phyloP scores from a whole-genome alignment of 2,888 invertebrate species.

The Odontocerum albicorne region DNA sequence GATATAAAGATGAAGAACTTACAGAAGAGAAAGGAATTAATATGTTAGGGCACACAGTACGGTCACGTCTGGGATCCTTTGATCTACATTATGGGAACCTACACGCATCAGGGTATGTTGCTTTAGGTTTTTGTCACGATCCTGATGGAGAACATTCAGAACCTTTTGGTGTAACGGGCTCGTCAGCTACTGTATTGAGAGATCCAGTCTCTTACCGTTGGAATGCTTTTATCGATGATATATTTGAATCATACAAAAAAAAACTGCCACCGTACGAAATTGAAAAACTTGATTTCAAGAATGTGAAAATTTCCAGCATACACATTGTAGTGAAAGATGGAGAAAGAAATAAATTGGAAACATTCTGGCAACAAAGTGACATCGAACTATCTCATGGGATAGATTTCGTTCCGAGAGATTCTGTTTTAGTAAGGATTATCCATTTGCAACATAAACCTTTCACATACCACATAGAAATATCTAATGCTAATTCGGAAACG shows the following conservation, averaged over 20 bases:
- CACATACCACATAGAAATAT: conserved; percentile 37
- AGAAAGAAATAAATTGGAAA: conserved; percentile 33
- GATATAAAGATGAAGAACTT: conserved; percentile 58
- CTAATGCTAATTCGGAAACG: conserved; percentile 19
- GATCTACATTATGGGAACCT: conserved; percentile 76
- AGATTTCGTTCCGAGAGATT: conserved; percentile 40
- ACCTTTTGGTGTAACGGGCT: conserved; percentile 43
- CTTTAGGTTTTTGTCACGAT: conserved; percentile 77
- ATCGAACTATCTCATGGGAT: conserved; percentile 44
- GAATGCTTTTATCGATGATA: conserved; percentile 44
- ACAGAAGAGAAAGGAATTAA: conserved; percentile 75
- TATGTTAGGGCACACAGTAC: conserved; percentile 76
- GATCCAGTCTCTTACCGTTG: conserved; percentile 47
- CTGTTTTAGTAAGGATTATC: conserved; percentile 38
- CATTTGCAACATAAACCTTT: conserved; percentile 42
- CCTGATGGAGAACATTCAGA: conserved; percentile 72
- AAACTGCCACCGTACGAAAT: conserved; percentile 41
- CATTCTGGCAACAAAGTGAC: conserved; percentile 42
- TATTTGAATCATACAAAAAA: conserved; percentile 43
- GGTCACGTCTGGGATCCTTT: conserved; percentile 69
- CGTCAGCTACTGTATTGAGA: conserved; percentile 43
- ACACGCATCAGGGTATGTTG: conserved; percentile 81
- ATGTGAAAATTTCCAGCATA: conserved; percentile 20
- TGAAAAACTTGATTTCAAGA: conserved; percentile 36
- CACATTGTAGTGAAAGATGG: conserved; percentile 25